Base-by-base conservation (phyloP, 2,113 vertebrate species). In the Lagenorhynchus albirostris region DNA sequence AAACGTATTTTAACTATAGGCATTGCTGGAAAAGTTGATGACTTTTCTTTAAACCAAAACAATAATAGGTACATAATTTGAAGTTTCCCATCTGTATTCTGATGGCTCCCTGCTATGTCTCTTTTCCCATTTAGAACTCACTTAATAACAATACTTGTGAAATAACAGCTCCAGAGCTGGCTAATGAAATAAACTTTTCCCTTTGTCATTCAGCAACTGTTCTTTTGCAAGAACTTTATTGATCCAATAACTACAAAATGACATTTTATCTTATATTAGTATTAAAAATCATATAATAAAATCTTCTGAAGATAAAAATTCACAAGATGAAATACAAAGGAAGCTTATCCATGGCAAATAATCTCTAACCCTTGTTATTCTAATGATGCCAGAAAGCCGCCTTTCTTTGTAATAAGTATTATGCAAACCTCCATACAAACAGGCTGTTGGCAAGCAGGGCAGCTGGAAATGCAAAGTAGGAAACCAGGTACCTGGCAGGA, bases 171-270 rank as follows among this genome's bases (percentile, higher is more conserved):
- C 65, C 50, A 50, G 70, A 90, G 29, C 44, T 70, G 58, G 65
- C 76, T 63, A 93, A 93, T 50, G 50, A 88, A 96, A 95, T 68
- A 63, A 88, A 14, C 70, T 50, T 94, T 89, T 94, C 62, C 62
- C 47, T 95, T 88, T 96, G 81, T 95, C 85, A 84, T 93, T 90
- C 73, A 95, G 91, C 25, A 96, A 47, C 68, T 71, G 58, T 93
- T 85, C 70, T 93, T 87, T 88, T 71, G 76, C 36, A 95, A 91
- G 68, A 91, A 70, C 25, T 25, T 63, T 44, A 88, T 96, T 76
- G 94, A 96, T 91, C 55, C 50, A 79, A 63, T 41, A 90, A 73
- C 70, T 74, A 71, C 41, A 94, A 94, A 80, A 96, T 96, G 41
- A 6, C 65, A 65, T 94, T 94, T 83, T 86, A 44, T 71, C 76